These are phyloP conservation scores for Melanostoma mellinum DNA, from an alignment of 2,888 invertebrate genomes.

Conservation along the genomic window DNA sequence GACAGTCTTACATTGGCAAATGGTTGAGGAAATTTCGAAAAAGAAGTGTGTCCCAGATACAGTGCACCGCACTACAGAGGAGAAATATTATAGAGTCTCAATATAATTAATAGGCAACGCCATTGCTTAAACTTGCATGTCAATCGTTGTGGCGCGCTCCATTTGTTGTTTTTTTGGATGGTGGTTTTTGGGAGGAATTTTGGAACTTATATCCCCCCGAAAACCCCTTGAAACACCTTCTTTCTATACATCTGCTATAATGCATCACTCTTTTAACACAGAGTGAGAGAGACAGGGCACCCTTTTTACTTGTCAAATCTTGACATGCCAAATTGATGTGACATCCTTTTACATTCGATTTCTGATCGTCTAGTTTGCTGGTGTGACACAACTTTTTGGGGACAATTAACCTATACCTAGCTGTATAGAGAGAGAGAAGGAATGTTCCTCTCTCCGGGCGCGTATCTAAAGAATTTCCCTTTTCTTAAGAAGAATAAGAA, in stretches of 20 bases:
- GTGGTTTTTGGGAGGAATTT: conserved; percentile 40
- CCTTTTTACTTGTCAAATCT: conserved; percentile 78
- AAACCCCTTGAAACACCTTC: not conserved
- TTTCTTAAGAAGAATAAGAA: not conserved
- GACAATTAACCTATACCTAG: conserved; percentile 51
- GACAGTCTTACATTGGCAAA: conserved; percentile 71
- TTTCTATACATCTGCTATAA: conserved; percentile 55
- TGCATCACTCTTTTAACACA: conserved; percentile 39
- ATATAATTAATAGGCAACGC: conserved; percentile 65
- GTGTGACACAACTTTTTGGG: conserved; percentile 35
- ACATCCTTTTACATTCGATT: conserved; percentile 79
- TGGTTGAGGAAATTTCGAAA: conserved; percentile 69
- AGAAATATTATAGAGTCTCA: conserved; percentile 29
- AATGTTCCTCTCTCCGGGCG: conserved; percentile 15
- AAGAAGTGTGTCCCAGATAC: conserved; percentile 63
- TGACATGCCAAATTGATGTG: conserved; percentile 78
- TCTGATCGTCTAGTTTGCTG: conserved; percentile 52
- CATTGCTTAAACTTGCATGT: conserved; percentile 63
- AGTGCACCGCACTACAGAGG: conserved; percentile 4
- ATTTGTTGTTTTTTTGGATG: conserved; percentile 48
- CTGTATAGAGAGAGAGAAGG: conserved; percentile 19
- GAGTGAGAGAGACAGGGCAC: conserved; percentile 54
- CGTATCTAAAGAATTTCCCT: too few relatives aligned
- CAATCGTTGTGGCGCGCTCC: conserved; percentile 55
- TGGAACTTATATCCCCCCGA: not conserved